A percentile compares a stretch with the other conserved stretches of the same genome.
Evolutionary conservation across 2,113 vertebrate species (phyloP).

Genomic region (Poeciliopsis prolifica): DNA sequence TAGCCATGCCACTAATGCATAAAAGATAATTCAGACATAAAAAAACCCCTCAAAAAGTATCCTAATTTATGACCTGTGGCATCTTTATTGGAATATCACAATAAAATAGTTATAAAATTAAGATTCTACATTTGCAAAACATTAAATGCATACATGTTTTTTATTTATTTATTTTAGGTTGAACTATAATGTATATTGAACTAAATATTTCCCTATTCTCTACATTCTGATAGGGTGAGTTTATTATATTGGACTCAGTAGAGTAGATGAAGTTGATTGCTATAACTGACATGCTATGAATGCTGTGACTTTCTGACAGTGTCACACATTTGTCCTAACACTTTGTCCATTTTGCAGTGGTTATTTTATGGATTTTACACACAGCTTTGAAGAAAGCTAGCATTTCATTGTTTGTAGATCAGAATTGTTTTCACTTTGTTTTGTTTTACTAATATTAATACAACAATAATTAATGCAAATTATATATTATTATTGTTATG

Average conservation of each 20-base stretch:
- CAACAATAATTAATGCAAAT: too few species aligned
- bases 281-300: background rate
- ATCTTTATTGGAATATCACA: slow-evolving; percentile 1
- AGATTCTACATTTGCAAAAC: background rate
- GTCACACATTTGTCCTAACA: background rate
- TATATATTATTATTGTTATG: too few species aligned
- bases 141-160: background rate
- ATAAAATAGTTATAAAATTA: background rate
- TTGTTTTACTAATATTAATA: too few species aligned
- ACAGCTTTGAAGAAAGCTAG: background rate
- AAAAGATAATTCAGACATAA: slow-evolving; percentile 55
- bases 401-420: too few species aligned
- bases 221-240: background rate
- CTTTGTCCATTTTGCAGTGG: background rate
- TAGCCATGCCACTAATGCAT: slow-evolving; percentile 62
- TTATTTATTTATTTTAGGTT: background rate
- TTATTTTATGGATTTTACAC: background rate
- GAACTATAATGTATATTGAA: background rate
- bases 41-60: background rate
- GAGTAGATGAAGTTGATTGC: background rate
- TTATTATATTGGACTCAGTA: background rate
- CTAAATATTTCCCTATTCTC: background rate
- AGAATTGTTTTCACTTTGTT: too few species aligned
- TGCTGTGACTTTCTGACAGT: background rate
- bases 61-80: background rate